A percentile compares a stretch with the other conserved stretches of the same genome.
Conservation (phyloP, 1,140 invertebrate genomes). For the Drosophila ficusphila region DNA sequence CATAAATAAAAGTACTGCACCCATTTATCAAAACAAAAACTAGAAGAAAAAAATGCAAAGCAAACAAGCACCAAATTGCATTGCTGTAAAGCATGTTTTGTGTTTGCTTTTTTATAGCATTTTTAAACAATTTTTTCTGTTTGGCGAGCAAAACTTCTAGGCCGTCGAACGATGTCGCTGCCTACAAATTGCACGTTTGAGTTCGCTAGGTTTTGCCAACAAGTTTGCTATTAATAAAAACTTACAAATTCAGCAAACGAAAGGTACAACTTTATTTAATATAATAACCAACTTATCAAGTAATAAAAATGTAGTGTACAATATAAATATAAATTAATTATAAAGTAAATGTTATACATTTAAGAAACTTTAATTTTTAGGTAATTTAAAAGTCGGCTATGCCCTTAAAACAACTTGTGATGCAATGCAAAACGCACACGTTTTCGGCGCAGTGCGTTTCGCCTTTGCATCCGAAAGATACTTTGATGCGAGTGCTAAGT, state of each 20-base stretch:
- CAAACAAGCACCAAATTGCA: conserved; percentile 37
- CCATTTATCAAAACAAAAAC: conserved; percentile 41
- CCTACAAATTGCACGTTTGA: neutral
- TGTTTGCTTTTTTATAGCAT: conserved; percentile 32
- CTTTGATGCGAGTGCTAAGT: conserved; percentile 7
- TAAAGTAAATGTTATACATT: neutral
- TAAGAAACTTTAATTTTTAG: too few species aligned
- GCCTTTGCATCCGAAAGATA: conserved; percentile 59
- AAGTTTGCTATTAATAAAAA: too few species aligned
- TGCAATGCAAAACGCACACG: conserved; percentile 45
- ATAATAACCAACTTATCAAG: too few species aligned
- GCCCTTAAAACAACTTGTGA: neutral
- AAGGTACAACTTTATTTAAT: too few species aligned
- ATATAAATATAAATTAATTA: neutral
- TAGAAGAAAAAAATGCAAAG: conserved; percentile 5
- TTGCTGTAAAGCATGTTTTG: conserved; percentile 36
- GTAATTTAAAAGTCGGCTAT: neutral
- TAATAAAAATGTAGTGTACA: neutral
- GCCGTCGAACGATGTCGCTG: conserved; percentile 17
- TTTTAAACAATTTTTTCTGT: conserved; percentile 27
- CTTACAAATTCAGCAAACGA: too few species aligned
- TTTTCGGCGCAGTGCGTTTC: conserved; percentile 54
- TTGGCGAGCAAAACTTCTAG: conserved; percentile 34
- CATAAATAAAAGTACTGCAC: conserved; percentile 46
- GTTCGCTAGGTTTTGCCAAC: neutral